Evolutionary conservation across 1,140 invertebrate species (phyloP), one percentile per base, ranked within the genome.

Genomic region (Rhizoglyphus robini): DNA sequence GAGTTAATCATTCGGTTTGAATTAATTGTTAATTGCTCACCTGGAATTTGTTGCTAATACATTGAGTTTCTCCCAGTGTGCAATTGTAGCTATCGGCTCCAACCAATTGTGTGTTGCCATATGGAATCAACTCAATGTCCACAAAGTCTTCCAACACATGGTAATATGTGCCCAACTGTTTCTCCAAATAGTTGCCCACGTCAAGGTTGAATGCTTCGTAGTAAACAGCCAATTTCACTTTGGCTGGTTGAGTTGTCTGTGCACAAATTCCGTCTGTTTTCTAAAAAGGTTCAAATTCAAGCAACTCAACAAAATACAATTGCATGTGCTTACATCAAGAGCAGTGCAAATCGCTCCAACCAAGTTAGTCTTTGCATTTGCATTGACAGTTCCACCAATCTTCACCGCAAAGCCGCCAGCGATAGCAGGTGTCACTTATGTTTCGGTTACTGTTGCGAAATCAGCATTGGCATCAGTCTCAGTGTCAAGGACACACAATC

Each of bases 111-210:
- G 63, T 66, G 30, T 66, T 66, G 20, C 65, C 65, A 38, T 67
- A 66, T 32, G 65, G 65, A 32, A 66, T 36, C 30, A 66, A 54
- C 18, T 66, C 63, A 54, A 66, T 67, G 8, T 66, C 65, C n/a
- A 66, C 63, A 66, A 63, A 27, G 32, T 66, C 65, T 67, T 66
- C 65, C 25, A 66, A 11, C 4, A 66, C 60, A 47, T 66, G 65
- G 65, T 66, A 66, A 27, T n/a, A 66, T 30, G 51, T 31, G 18
- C 18, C 4, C n/a, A 66, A 32, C 38, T 66, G 65, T 32, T 30
- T 18, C 23, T 32, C 13, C 2, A 66, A 66, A 47, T 4, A 66
- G 25, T 65, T 60, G 4, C 18, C 13, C 15, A 61, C 1, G 1
- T 1, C n/a, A 8, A 20, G 11, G 51, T 64, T 47, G 18, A 47